Base-by-base conservation (phyloP, 2,113 vertebrate species). In the Boleophthalmus pectinirostris region DNA sequence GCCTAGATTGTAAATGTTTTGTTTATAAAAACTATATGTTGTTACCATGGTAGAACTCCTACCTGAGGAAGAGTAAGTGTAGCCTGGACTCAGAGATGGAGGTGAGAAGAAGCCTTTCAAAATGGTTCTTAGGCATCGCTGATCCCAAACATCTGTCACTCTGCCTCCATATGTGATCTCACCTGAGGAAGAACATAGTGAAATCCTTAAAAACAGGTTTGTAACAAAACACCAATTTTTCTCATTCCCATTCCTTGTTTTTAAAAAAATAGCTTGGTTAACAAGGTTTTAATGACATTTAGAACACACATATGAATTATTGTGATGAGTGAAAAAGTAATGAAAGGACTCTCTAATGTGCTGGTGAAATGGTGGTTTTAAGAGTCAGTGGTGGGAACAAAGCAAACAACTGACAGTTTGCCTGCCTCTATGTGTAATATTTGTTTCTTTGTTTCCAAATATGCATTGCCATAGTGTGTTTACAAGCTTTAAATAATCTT, bases 91-190 rank as follows among this genome's bases (percentile, higher is more conserved):
- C 74, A 96, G 78, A 13, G 93, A 95, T 66, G 84, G 70, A 14
- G 94, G 95, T 46, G 82, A 91, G 87, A 95, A 96, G 87, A 97
- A 95, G 71, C 85, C 78, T 90, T 94, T 95, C 68, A 95, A 91
- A 85, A 96, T 77, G 8, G 95, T 96, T 54, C 90, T 93, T 72
- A 96, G 93, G 73, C 95, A 96, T 78, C 94, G 91, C 72, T 96
- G 95, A 78, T 96, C 94, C 95, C 95, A 95, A 24, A 90, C 90
- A 68, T 96, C 95, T 0, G 95, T 96, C 77, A 95, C 95, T 89
- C 93, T 87, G 45, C 95, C 94, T n/a, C 95, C 95, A 35, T 96
- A 96, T 6, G 95, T 96, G 89, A 96, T 96, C 87, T 96, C 95
- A 79, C 95, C 96, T 96, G 84, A 1, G 72, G 54, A 64, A 64